A percentile compares a stretch with the other conserved stretches of the same genome.
Conservation (phyloP, 2,888 invertebrate species). For the Orthosia cruda region DNA sequence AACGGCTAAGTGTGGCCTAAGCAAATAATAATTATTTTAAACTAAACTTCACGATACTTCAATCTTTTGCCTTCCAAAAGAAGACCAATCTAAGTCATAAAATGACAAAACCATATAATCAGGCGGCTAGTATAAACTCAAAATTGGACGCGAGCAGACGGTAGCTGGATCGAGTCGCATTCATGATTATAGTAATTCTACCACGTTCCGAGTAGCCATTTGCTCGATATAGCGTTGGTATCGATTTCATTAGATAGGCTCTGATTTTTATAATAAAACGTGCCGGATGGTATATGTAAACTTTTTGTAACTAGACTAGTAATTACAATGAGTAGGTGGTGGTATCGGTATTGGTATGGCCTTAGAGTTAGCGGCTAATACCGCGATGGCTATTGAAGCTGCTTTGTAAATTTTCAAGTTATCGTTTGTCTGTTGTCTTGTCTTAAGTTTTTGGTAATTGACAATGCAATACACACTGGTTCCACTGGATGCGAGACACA, state of each 20-base stretch:
- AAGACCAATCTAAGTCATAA: slow-evolving; percentile 29
- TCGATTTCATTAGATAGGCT: slow-evolving; percentile 74
- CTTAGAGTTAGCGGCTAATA: slow-evolving; percentile 8
- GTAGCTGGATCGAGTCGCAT: slow-evolving; percentile 64
- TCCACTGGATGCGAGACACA: too few relatives aligned
- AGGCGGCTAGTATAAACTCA: slow-evolving; percentile 58
- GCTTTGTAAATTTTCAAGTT: not conserved
- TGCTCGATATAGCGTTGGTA: slow-evolving; percentile 70
- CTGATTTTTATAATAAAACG: slow-evolving; percentile 72
- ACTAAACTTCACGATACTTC: not conserved
- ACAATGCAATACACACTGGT: too few relatives aligned
- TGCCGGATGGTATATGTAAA: slow-evolving; percentile 69
- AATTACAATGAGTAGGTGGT: slow-evolving; percentile 70
- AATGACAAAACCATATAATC: slow-evolving; percentile 66
- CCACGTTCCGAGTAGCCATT: slow-evolving; percentile 65
- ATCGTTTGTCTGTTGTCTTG: not conserved
- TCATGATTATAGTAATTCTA: slow-evolving; percentile 70
- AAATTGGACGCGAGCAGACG: slow-evolving; percentile 58
- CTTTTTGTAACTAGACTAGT: slow-evolving; percentile 69
- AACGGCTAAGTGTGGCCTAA: not conserved
- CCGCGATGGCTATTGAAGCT: too few relatives aligned
- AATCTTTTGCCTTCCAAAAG: slow-evolving; percentile 7
- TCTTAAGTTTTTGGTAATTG: too few relatives aligned
- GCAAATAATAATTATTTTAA: not conserved
- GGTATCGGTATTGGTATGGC: slow-evolving; percentile 56